Percentiles rank a stretch among this genome's conserved stretches.
These are phyloP conservation scores for Arremon aurantiirostris DNA, from an alignment of 2,797 vertebrate species.

Conservation along the genomic window DNA sequence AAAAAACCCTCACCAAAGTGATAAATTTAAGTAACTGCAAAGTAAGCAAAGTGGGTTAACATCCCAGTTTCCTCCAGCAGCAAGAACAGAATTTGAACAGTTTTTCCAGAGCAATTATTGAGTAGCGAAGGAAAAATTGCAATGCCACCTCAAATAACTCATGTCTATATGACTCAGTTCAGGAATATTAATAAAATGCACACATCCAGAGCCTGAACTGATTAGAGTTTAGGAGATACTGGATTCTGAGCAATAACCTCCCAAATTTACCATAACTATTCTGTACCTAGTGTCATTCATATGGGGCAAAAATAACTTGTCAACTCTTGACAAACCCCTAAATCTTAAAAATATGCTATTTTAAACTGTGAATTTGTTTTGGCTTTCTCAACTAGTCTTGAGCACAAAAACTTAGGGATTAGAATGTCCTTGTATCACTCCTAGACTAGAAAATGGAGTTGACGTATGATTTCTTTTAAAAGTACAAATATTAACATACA, in stretches of 20 bases:
- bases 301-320: background rate
- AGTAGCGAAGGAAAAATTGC: background rate
- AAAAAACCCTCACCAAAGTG: background rate
- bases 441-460: background rate
- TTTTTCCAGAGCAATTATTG: constrained; percentile 5
- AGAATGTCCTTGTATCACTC: background rate
- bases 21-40: constrained; percentile 52
- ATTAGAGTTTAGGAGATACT: background rate
- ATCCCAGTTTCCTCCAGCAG: constrained; percentile 11
- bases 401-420: background rate
- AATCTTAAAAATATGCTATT: background rate
- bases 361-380: background rate
- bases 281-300: background rate
- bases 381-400: background rate
- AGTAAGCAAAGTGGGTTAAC: constrained; percentile 39
- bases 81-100: background rate
- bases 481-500: background rate
- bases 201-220: background rate
- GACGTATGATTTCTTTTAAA: background rate
- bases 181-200: constrained; percentile 44
- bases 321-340: background rate
- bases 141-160: constrained; percentile 37
- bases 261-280: background rate
- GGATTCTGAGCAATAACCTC: constrained; percentile 1
- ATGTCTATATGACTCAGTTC: background rate